Evolutionary conservation across 1,140 invertebrate genomes (phyloP).

Genomic region (Diachasmimorpha longicaudata): DNA sequence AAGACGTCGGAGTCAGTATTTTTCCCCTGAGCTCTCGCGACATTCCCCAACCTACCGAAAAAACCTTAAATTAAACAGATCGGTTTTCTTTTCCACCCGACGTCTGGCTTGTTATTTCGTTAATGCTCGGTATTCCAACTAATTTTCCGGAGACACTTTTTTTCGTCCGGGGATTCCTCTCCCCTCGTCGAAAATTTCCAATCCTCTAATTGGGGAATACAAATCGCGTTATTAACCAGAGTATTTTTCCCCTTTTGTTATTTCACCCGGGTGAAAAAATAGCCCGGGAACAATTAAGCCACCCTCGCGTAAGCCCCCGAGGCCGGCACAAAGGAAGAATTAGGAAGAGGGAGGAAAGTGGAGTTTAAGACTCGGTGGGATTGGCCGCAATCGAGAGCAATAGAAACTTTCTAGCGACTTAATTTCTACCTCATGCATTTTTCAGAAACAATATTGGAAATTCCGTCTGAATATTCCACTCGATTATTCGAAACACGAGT

Average conservation of each 20-base stretch:
- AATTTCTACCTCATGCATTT: slow-evolving; percentile 43
- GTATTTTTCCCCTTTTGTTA: slow-evolving; percentile 18
- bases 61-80: background rate
- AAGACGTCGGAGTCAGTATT: too few relatives aligned
- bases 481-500: slow-evolving; percentile 45
- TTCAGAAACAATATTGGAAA: slow-evolving; percentile 29
- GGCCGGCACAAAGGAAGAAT: background rate
- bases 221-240: slow-evolving; percentile 33
- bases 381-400: background rate
- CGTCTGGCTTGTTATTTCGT: background rate
- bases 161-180: background rate
- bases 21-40: too few relatives aligned
- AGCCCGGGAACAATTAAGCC: background rate
- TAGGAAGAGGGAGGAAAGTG: background rate
- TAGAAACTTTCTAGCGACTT: slow-evolving; percentile 29
- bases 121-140: background rate
- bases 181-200: slow-evolving; percentile 7
- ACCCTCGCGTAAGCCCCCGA: background rate
- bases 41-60: background rate
- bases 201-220: slow-evolving; percentile 30
- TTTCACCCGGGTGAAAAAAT: slow-evolving; percentile 6
- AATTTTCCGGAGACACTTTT: slow-evolving; percentile 12
- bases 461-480: slow-evolving; percentile 34
- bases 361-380: background rate
- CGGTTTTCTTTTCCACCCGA: background rate